Percentiles rank a stretch among this genome's conserved stretches.
Evolutionary conservation across 2,888 invertebrate species (phyloP).

Genomic region (Rotaria macrura): DNA sequence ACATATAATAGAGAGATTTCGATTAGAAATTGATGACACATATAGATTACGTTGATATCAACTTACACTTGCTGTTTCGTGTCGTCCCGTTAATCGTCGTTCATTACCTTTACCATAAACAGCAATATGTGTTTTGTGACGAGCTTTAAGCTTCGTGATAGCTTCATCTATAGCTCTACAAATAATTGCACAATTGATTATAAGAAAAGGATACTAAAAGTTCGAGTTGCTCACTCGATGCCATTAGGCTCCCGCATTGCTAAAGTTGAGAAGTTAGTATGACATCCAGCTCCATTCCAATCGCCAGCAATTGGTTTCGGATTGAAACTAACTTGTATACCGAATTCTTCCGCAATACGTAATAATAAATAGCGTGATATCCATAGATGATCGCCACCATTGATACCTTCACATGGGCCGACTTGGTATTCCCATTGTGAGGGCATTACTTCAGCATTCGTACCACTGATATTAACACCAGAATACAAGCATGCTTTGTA

Average conservation of each 20-base stretch:
- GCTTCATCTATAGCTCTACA: conserved; percentile 79
- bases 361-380: conserved; percentile 52
- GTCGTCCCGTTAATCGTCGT: conserved; percentile 75
- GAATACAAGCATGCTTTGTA: conserved; percentile 33
- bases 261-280: conserved; percentile 87
- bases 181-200: no score
- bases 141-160: conserved; percentile 79
- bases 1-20: not conserved
- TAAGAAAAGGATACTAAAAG: no score
- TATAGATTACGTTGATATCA: no score
- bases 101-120: conserved; percentile 94
- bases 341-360: conserved; percentile 54
- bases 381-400: conserved; percentile 54
- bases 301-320: conserved; percentile 53
- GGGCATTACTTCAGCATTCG: conserved; percentile 35
- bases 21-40: no score
- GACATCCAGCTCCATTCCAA: conserved; percentile 64
- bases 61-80: conserved; percentile 82
- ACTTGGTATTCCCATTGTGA: conserved; percentile 60
- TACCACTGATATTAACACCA: conserved; percentile 32
- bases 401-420: conserved; percentile 76
- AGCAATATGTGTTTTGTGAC: conserved; percentile 81
- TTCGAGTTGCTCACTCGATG: conserved; percentile 35
- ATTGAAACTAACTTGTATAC: conserved; percentile 52
- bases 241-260: conserved; percentile 64